Evolutionary conservation across 2,888 invertebrate genomes (phyloP).

Genomic region (Nymphalis urticae): DNA sequence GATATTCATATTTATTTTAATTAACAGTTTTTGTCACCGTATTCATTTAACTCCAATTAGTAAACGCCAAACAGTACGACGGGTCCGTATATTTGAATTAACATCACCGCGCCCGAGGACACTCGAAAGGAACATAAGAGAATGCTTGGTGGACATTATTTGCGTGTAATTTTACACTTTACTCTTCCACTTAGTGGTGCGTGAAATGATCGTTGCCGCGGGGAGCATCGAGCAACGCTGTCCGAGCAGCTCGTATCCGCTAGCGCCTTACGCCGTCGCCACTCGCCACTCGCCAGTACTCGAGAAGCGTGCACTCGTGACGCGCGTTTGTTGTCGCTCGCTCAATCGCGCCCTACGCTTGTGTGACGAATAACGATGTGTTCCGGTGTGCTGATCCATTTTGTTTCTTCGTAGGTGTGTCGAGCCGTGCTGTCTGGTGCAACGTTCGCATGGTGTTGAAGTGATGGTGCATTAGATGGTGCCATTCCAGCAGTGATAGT

Average conservation of each 20-base stretch:
- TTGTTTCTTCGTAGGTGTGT: constrained; percentile 73
- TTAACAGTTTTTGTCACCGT: neutral
- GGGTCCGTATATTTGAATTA: neutral
- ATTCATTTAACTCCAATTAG: neutral
- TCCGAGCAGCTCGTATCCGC: constrained; percentile 51
- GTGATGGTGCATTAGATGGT: constrained; percentile 77
- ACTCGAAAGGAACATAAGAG: constrained; percentile 26
- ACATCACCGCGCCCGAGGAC: neutral
- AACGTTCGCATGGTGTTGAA: constrained; percentile 73
- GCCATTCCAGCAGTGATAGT: constrained; percentile 72
- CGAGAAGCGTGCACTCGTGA: constrained; percentile 58
- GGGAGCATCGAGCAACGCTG: constrained; percentile 48
- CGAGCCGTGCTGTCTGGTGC: constrained; percentile 51
- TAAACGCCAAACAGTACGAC: neutral
- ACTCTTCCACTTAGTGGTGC: constrained; percentile 67
- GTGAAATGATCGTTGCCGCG: constrained; percentile 66
- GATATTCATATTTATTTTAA: constrained; percentile 7
- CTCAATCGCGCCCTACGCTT: constrained; percentile 40
- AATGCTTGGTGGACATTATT: constrained; percentile 50
- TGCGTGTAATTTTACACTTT: constrained; percentile 70
- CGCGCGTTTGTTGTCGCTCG: constrained; percentile 52
- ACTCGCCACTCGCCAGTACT: constrained; percentile 56
- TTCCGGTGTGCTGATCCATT: constrained; percentile 59
- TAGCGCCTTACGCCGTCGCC: constrained; percentile 41
- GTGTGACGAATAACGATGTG: constrained; percentile 51